Evolutionary conservation across 2,888 invertebrate species (phyloP).

Genomic region (Cheilosia scutellata): DNA sequence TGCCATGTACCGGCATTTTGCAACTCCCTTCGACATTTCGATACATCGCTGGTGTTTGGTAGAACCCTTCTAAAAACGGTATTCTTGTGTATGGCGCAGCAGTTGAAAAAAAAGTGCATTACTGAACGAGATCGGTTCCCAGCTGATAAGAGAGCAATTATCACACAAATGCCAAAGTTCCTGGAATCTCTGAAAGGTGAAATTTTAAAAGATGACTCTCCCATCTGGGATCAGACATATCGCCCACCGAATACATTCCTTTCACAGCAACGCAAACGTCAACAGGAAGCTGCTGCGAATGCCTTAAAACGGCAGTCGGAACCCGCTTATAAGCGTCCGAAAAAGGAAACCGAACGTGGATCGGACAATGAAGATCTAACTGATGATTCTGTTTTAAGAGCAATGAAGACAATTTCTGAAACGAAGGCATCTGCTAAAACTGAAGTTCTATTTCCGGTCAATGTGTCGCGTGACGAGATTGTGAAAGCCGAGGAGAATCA

Average conservation of each 20-base stretch:
- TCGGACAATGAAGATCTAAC: constrained; percentile 87
- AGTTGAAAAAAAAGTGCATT: constrained; percentile 94
- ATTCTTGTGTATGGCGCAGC: constrained; percentile 90
- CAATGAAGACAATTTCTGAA: constrained; percentile 91
- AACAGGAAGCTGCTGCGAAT: constrained; percentile 69
- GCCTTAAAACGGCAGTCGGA: constrained; percentile 78
- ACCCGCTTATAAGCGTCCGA: constrained; percentile 67
- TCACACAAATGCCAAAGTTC: constrained; percentile 95
- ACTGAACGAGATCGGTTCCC: constrained; percentile 94
- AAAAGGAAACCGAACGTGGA: constrained; percentile 53
- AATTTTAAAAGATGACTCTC: constrained; percentile 91
- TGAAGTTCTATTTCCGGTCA: constrained; percentile 88
- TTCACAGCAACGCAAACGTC: constrained; percentile 77
- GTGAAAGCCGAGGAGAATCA: constrained; percentile 93
- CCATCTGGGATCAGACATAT: constrained; percentile 96
- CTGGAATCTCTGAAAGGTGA: constrained; percentile 93
- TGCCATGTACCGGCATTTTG: constrained; percentile 97
- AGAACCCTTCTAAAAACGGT: constrained; percentile 92
- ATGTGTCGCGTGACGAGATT: constrained; percentile 93
- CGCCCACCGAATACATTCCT: constrained; percentile 83
- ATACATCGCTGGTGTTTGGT: constrained; percentile 94
- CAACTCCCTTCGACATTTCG: constrained; percentile 93
- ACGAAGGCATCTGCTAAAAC: constrained; percentile 86
- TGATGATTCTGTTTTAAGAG: constrained; percentile 90
- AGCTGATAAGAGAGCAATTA: constrained; percentile 89